Base-by-base conservation (phyloP, 2,888 invertebrate species). In the Rhimphoctona megacephalus region DNA sequence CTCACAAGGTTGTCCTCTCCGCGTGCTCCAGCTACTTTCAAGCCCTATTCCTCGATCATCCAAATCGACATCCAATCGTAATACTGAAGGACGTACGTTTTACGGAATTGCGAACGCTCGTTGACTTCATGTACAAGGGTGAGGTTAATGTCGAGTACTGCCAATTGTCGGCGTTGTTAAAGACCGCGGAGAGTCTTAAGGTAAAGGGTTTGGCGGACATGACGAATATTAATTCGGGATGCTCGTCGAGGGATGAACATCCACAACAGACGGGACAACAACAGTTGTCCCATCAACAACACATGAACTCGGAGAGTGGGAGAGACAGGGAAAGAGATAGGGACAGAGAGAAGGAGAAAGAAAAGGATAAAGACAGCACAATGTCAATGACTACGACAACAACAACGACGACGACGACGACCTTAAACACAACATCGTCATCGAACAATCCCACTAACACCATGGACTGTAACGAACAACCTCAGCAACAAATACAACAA, bases 121-220 rank as follows among this genome's bases (percentile, higher is more conserved):
- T 98, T 94, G 98, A 98, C 96, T 98, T 98, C 96, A 98, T 98
- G 98, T 98, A 98, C 96, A 97, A 98, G 95, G 98, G 98, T 94
- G 98, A 98, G 95, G 98, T 98, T 93, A 98, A 98, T 97, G 98
- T 98, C 94, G 98, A 98, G 95, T 98, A 98, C 95, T 98, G 98
- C 96, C 98, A 98, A 95, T 96, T 98, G 94, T 97, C 98, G 94
- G 97, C 98, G 92, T 96, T 98, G 93, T 96, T 98, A 92, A 98
- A 98, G 95, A 98, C 98, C 94, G 98, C 98, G 93, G 98, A 98
- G 95, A 98, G 98, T 95, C 96, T 98, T 90, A 98, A 98, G 96
- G 98, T 98, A 88, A 98, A 98, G 95, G 98, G 98, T 93, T 95
- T 98, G 94, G 98, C 98, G 95, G 98, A 98, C 95, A 98, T 98